These are phyloP conservation scores for Valencia hispanica DNA, from an alignment of 2,797 vertebrate species.

Conservation along the genomic window DNA sequence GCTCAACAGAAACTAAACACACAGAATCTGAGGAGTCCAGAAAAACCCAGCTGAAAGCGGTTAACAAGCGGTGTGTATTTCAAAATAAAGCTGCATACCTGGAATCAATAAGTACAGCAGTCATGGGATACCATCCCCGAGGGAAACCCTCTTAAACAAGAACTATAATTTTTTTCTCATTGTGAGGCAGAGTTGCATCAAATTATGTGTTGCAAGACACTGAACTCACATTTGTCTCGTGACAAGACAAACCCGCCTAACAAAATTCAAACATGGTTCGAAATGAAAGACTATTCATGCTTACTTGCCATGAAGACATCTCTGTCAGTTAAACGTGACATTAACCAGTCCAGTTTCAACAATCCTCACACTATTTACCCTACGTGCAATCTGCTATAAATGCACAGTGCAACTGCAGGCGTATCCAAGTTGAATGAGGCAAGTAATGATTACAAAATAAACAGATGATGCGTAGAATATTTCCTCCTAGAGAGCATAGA, in stretches of 20 bases:
- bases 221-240: slow-evolving; percentile 11
- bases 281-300: slow-evolving; percentile 3
- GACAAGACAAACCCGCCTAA: neutral
- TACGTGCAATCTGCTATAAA: neutral
- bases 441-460: slow-evolving; percentile 32
- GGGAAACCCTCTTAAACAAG: slow-evolving; percentile 43
- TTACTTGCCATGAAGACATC: slow-evolving; percentile 1
- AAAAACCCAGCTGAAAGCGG: slow-evolving; percentile 35
- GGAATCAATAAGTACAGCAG: slow-evolving; percentile 49
- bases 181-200: slow-evolving; percentile 29
- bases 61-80: slow-evolving; percentile 37
- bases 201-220: slow-evolving; percentile 30
- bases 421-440: slow-evolving; percentile 12
- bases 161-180: slow-evolving; percentile 50
- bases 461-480: slow-evolving; percentile 46
- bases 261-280: neutral
- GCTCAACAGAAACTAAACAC: neutral
- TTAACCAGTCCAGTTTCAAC: slow-evolving; percentile 16
- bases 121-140: slow-evolving; percentile 45
- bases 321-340: slow-evolving; percentile 15
- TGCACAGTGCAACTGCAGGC: neutral
- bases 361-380: neutral
- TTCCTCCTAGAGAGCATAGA: slow-evolving; percentile 35
- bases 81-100: slow-evolving; percentile 51
- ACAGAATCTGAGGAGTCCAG: slow-evolving; percentile 31